Conservation (phyloP, 2,888 invertebrate genomes). For the Mythimna ferrago region DNA sequence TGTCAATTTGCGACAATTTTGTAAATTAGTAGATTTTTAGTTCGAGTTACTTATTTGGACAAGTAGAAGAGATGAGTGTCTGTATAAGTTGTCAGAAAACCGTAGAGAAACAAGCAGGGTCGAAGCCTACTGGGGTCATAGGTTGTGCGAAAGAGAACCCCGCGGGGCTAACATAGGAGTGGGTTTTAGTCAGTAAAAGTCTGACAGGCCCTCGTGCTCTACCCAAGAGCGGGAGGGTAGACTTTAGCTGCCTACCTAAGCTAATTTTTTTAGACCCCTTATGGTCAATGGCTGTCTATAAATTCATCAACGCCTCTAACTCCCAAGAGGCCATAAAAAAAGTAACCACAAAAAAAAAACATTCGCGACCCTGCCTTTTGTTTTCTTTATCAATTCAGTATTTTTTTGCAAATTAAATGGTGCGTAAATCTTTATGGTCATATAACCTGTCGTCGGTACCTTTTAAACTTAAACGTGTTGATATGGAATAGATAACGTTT, state of each 20-base stretch:
- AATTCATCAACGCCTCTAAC: conserved; percentile 17
- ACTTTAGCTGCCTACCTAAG: too few species aligned
- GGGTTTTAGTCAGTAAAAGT: too few species aligned
- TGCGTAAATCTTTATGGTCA: conserved; percentile 75
- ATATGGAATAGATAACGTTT: conserved; percentile 74
- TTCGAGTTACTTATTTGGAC: not conserved
- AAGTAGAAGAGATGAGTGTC: not conserved
- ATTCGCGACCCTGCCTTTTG: conserved; percentile 21
- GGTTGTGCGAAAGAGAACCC: too few species aligned
- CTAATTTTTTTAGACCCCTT: not conserved
- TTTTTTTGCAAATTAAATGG: conserved; percentile 74
- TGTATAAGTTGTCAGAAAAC: too few species aligned
- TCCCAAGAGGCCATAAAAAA: conserved; percentile 24
- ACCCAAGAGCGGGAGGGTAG: too few species aligned
- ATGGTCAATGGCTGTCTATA: not conserved
- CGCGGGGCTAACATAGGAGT: too few species aligned
- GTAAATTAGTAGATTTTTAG: not conserved
- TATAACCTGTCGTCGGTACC: conserved; percentile 44
- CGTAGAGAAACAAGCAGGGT: too few species aligned
- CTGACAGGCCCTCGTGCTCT: too few species aligned
- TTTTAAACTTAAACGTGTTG: conserved; percentile 67
- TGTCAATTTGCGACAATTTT: too few species aligned
- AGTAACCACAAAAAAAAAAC: conserved; percentile 18
- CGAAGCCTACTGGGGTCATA: too few species aligned
- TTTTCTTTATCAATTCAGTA: conserved; percentile 58